Base-by-base conservation (phyloP, 2,797 vertebrate species). In the Rachycentron canadum region DNA sequence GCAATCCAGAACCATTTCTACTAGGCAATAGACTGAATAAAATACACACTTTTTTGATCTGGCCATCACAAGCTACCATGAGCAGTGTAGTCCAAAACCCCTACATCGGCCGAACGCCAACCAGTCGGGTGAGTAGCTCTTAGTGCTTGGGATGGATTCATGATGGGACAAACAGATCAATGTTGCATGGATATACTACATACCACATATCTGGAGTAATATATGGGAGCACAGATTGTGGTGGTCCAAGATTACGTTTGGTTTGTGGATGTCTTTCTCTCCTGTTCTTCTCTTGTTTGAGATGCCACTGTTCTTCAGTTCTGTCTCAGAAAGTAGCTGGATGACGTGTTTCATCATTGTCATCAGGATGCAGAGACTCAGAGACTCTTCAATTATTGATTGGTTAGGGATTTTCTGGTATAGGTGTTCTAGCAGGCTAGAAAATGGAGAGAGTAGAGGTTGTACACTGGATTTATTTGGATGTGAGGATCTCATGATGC, bases 41-140 rank as follows among this genome's bases (percentile, higher is more conserved):
- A 67, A 78, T 69, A 87, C 77, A 59, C 10, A 78, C 62, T 70
- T 16, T n/a, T 79, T 75, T 55, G 12, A 49, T 59, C 58, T 17
- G 69, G 64, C 26, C 45, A 34, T 50, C 79, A 38, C 9, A 34
- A 30, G 81, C 74, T 30, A 57, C 55, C 82, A 94, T 93, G 91
- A 94, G 90, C 88, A 94, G 90, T 7, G 86, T 94, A n/a, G 87
- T 91, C 68, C 88, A 94, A 89, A 94, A 94, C 71, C 91, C 86
- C 21, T 91, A 88, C 90, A 91, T 89, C 73, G 93, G 95, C 93
- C 93, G 95, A 49, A 77, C 85, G 55, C 88, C 94, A 7, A 72
- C 74, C 67, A 87, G 71, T 78, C 89, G 89, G 97, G 97, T 97
- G 94, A 97, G 97, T 96, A 64, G 19, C 38, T 26, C 2, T 16